These are phyloP conservation scores for Lipotes vexillifer DNA, from an alignment of 2,113 vertebrate species.

Conservation along the genomic window DNA sequence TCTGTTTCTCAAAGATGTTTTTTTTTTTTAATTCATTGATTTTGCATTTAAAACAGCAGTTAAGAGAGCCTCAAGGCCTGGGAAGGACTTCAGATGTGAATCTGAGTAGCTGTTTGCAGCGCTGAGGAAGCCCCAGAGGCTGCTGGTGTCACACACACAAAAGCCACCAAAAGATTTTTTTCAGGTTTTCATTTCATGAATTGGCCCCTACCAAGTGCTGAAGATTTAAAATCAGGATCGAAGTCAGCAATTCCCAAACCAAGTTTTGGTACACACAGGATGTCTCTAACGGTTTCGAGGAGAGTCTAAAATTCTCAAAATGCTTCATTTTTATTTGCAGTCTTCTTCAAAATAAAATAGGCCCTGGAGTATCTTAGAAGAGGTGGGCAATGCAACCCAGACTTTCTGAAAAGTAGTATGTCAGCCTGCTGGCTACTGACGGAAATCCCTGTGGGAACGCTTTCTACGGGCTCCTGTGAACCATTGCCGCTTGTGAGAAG, in stretches of 20 bases:
- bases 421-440: background rate
- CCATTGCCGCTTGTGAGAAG: background rate
- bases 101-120: background rate
- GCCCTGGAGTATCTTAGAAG: background rate
- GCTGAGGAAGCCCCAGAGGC: background rate
- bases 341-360: slow-evolving; percentile 1
- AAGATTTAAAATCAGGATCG: background rate
- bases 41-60: slow-evolving; percentile 13
- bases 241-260: background rate
- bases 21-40: background rate
- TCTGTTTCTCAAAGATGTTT: slow-evolving; percentile 23
- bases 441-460: too few relatives aligned
- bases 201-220: background rate
- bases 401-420: background rate
- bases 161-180: background rate
- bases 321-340: background rate
- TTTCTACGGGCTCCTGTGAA: background rate
- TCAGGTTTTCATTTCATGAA: background rate
- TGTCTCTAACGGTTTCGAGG: background rate
- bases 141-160: background rate
- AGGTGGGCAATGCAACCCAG: background rate
- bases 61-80: background rate
- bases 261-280: background rate
- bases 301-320: background rate
- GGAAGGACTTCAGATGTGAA: background rate